These are phyloP conservation scores for Clusia tigrina DNA, from an alignment of 2,888 invertebrate genomes.

Conservation along the genomic window DNA sequence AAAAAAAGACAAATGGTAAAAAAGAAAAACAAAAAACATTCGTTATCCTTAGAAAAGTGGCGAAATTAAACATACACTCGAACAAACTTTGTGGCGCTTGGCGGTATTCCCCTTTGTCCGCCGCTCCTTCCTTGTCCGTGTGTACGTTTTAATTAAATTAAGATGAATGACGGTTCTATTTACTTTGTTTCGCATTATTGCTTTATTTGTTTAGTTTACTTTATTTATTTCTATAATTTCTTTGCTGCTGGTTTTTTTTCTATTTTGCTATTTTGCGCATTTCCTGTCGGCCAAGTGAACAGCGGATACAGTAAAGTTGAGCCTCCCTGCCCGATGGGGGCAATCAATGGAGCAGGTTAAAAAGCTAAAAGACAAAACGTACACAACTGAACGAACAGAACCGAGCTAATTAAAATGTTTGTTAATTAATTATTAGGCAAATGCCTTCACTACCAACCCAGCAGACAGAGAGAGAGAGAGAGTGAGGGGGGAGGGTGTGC, in stretches of 20 bases:
- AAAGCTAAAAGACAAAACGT: too few relatives aligned
- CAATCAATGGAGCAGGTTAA: too few relatives aligned
- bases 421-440: too few relatives aligned
- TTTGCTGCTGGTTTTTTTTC: neutral
- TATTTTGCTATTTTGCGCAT: neutral
- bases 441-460: too few relatives aligned
- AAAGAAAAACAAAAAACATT: neutral
- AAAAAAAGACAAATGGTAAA: neutral
- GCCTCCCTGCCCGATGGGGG: too few relatives aligned
- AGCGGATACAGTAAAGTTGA: neutral
- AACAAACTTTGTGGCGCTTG: neutral
- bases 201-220: neutral
- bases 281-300: neutral
- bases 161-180: constrained; percentile 1
- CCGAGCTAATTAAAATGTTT: neutral
- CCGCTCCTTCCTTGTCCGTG: neutral
- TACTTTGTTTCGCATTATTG: neutral
- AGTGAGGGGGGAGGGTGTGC: too few relatives aligned
- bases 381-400: too few relatives aligned
- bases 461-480: too few relatives aligned
- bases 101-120: too few relatives aligned
- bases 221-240: neutral
- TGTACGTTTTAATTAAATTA: constrained; percentile 4
- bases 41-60: constrained; percentile 36
- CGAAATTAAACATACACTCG: constrained; percentile 12